These are phyloP conservation scores for Chelonus formosanus DNA, from an alignment of 2,888 invertebrate genomes.

Conservation along the genomic window DNA sequence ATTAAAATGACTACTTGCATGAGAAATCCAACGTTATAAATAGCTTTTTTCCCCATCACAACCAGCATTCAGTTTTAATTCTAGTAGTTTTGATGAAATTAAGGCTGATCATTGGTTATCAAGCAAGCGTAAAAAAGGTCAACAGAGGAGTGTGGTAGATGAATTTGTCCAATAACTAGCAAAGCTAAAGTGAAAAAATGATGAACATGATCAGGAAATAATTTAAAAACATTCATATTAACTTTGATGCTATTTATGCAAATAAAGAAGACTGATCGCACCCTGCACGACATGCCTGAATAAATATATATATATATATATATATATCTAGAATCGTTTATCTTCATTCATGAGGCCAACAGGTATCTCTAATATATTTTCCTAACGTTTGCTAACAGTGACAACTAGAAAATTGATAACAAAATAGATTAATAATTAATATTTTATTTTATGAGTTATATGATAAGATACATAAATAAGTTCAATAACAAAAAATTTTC, in stretches of 20 bases:
- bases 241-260: background rate
- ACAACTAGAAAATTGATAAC: background rate
- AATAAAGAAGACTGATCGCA: slow-evolving; percentile 16
- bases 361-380: slow-evolving; percentile 53
- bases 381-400: slow-evolving; percentile 27
- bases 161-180: background rate
- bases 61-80: too few species aligned
- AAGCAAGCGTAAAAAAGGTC: background rate
- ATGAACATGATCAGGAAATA: background rate
- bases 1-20: too few species aligned
- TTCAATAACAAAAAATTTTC: too few species aligned
- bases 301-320: slow-evolving; percentile 10
- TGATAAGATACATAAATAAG: too few species aligned
- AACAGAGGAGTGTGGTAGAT: background rate
- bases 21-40: too few species aligned
- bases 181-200: slow-evolving; percentile 13
- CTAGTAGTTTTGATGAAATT: too few species aligned
- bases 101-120: too few species aligned
- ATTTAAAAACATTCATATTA: background rate
- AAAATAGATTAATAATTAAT: too few species aligned
- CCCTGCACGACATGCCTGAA: slow-evolving; percentile 26
- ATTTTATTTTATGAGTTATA: too few species aligned
- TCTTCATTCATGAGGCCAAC: slow-evolving; percentile 51
- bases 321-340: slow-evolving; percentile 18
- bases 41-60: too few species aligned